These are phyloP conservation scores for Montipora capricornis DNA, from an alignment of 64 coral and sea anemone species.

Conservation along the genomic window DNA sequence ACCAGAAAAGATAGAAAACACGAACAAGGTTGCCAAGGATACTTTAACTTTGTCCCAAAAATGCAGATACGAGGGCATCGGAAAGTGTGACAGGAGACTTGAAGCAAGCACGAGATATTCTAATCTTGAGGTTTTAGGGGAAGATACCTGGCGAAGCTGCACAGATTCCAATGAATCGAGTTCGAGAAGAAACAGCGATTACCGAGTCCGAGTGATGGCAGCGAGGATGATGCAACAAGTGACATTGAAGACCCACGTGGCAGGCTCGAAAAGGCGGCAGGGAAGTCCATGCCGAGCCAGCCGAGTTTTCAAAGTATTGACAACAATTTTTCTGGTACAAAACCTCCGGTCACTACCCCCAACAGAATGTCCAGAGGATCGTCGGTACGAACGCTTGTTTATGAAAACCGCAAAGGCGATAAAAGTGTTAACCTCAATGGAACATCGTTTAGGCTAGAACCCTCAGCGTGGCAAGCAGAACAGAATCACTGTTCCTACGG, in stretches of 20 bases:
- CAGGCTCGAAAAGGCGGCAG: not conserved
- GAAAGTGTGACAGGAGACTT: no score
- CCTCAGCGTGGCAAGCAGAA: not conserved
- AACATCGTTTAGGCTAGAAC: not conserved
- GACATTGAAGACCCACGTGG: not conserved
- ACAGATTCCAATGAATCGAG: no score
- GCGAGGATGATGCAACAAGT: not conserved
- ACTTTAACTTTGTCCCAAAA: no score
- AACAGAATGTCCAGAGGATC: not conserved
- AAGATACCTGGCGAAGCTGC: no score
- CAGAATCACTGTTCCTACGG: not conserved
- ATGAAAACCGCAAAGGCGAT: not conserved
- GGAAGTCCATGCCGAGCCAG: not conserved
- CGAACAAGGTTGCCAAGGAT: no score
- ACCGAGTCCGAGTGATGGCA: not conserved
- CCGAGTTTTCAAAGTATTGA: not conserved
- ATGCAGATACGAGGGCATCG: no score
- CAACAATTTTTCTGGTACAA: not conserved
- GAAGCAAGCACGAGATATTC: no score
- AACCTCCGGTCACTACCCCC: constrained; percentile 15
- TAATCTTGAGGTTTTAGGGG: no score
- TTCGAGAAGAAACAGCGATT: no score
- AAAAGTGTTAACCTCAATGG: not conserved
- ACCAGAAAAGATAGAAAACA: no score
- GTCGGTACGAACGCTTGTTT: not conserved